Conservation (phyloP, 2,797 vertebrate species). For the Sebastolobus altivelis region DNA sequence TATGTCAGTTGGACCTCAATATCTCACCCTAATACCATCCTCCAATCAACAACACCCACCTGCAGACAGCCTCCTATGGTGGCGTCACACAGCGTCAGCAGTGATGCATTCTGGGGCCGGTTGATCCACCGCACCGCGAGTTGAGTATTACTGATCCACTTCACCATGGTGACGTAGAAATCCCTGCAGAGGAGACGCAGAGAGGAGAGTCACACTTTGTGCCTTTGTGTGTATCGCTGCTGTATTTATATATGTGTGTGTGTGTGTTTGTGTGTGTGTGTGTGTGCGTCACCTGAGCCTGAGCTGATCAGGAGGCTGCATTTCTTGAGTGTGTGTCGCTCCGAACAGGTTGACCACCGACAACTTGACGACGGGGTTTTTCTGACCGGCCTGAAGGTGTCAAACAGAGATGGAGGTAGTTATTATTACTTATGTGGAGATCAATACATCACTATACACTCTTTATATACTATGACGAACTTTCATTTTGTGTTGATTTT, state of each 20-base stretch:
- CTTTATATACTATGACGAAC: too few relatives aligned
- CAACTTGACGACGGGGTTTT: slow-evolving; percentile 91
- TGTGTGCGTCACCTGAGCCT: slow-evolving; percentile 84
- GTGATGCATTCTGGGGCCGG: slow-evolving; percentile 92
- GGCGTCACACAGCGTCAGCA: slow-evolving; percentile 93
- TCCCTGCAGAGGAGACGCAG: slow-evolving; percentile 82
- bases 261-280: slow-evolving; percentile 7
- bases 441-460: not conserved
- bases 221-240: not conserved
- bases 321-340: slow-evolving; percentile 93
- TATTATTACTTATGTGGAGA: not conserved
- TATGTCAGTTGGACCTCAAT: not conserved
- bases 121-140: slow-evolving; percentile 94
- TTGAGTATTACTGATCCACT: slow-evolving; percentile 94
- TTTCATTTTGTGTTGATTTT: too few relatives aligned
- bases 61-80: slow-evolving; percentile 89
- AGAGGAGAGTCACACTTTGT: not conserved
- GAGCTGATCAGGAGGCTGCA: slow-evolving; percentile 92
- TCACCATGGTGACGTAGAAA: slow-evolving; percentile 96
- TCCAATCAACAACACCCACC: slow-evolving; percentile 48
- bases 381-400: slow-evolving; percentile 91
- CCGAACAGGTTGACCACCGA: slow-evolving; percentile 96
- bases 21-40: not conserved
- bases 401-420: not conserved
- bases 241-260: not conserved